phyloP scores from a whole-genome alignment of 2,888 invertebrate genomes.

The Drosophila conformis region DNA sequence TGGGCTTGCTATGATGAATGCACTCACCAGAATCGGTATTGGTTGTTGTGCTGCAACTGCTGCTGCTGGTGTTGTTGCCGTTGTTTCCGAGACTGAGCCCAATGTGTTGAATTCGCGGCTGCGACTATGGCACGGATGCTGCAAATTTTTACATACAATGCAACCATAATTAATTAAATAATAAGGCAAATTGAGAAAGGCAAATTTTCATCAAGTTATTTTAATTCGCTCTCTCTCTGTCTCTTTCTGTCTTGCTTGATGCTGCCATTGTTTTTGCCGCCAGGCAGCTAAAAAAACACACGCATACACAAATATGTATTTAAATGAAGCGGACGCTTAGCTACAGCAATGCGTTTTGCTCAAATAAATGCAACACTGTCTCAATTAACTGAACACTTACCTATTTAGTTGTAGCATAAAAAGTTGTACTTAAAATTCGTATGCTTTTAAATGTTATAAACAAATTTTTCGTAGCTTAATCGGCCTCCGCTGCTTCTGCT shows the following conservation, averaged over 20 bases:
- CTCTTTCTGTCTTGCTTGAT: constrained; percentile 1
- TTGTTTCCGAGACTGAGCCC: constrained; percentile 39
- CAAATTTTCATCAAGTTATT: neutral
- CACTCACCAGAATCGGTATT: constrained; percentile 24
- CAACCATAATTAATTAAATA: neutral
- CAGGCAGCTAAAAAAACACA: constrained; percentile 13
- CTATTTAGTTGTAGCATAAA: neutral
- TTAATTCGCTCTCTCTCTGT: neutral
- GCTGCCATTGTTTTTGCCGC: constrained; percentile 66
- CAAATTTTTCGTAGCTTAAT: constrained; percentile 20
- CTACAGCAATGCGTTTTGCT: too few relatives aligned
- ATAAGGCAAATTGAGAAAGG: neutral
- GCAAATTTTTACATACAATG: neutral
- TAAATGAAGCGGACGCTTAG: too few relatives aligned
- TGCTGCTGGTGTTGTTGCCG: constrained; percentile 11
- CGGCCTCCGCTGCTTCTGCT: constrained; percentile 9
- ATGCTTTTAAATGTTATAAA: constrained; percentile 11
- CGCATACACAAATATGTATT: neutral
- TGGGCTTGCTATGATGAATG: neutral
- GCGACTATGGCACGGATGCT: constrained; percentile 10
- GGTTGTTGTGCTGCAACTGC: neutral
- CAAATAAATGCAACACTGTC: neutral
- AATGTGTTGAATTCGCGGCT: constrained; percentile 5
- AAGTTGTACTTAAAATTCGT: neutral
- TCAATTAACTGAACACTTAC: constrained; percentile 17